Base-by-base conservation (phyloP, 2,888 invertebrate genomes). In the Scaeva pyrastri region DNA sequence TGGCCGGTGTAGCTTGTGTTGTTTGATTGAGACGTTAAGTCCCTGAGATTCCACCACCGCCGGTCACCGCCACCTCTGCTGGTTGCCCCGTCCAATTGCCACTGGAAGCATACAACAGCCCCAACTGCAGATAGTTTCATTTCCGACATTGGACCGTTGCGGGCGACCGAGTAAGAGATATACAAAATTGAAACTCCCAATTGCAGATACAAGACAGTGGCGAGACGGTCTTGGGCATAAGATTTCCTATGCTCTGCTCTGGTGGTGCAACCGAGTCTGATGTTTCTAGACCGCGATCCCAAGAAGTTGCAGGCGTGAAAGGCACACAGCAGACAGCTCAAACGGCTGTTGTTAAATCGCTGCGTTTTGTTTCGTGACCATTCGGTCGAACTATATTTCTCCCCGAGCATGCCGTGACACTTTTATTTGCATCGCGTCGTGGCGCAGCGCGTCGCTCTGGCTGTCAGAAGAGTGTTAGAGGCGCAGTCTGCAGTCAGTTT, bases 341-440 rank as follows among this genome's bases (percentile, higher is more conserved):
- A 12, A 16, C 6, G 31, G 26, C 41, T 56, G 66, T 66, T 73
- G 39, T 26, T 43, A 75, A 70, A 75, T 70, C 62, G 70, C 64
- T 82, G 82, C 79, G 79, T 79, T 84, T 73, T 55, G 68, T 68
- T 52, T 80, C 85, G 81, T 85, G 85, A 85, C 60, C 81, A 68
- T 76, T 81, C 56, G 72, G 68, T 16, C 70, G 62, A 72, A 79
- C 75, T 55, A 76, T 68, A 76, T 76, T 50, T 68, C 4, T 72
- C 75, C 75, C 5, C 72, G 48, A 75, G 72, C 1, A 31, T 81
- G 81, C 72, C 75, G 76, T 85, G 85, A 81, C 85, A 76, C 52
- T 85, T 81, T 81, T 72, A 80, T 85, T 85, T 85, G 66, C 66
- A 50, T 79, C 79, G 66, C 45, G 16, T 79, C 74, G 48, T 31